Evolutionary conservation across 2,888 invertebrate species (phyloP), one percentile per base, ranked within the genome.

Genomic region (Limnephilus rhombicus): DNA sequence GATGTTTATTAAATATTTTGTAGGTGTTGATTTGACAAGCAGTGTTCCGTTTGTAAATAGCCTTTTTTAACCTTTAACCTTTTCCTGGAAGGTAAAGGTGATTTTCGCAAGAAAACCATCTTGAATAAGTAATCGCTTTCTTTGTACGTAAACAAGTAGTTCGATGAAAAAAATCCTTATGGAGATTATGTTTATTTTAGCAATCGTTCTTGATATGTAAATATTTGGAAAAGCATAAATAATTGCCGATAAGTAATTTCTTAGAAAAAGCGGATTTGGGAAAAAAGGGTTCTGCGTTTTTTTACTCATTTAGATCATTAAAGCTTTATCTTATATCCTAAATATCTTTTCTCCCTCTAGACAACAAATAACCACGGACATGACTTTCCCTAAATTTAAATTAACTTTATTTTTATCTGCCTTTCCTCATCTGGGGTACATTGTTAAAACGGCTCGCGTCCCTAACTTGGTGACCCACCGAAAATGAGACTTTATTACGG

Each of bases 371-470:
- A 83, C 15, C 83, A 24, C 2, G 45, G 49, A 49, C 49, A 45
- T 7, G 29, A n/a, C n/a, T 86, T 86, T 86, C 86, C 86, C 49
- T 29, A 68, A 45, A 89, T 89, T 80, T 80, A 86, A 91, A 91
- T 68, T 91, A 86, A 91, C 68, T 31, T 85, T 37, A 80, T 80
- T 86, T 89, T 89, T 89, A 89, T 89, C 89, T 90, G 24, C 12
- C 15, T 80, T 53, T 29, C 12, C 85, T 90, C 85, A 85, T 90
- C 80, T 91, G 85, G 34, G 37, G n/a, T 80, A 91, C 91, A 87
- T 87, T 91, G 91, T 91, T 80, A 49, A 86, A 91, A 37, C 15
- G 31, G 31, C 53, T 88, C 34, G 68, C 68, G 18, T 68, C 68
- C 31, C 29, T 34, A 53, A 80, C 49, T 53, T n/a, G 53, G 68